Evolutionary conservation across 1,140 invertebrate species (phyloP).

Genomic region (Lepidotrigona ventralis): DNA sequence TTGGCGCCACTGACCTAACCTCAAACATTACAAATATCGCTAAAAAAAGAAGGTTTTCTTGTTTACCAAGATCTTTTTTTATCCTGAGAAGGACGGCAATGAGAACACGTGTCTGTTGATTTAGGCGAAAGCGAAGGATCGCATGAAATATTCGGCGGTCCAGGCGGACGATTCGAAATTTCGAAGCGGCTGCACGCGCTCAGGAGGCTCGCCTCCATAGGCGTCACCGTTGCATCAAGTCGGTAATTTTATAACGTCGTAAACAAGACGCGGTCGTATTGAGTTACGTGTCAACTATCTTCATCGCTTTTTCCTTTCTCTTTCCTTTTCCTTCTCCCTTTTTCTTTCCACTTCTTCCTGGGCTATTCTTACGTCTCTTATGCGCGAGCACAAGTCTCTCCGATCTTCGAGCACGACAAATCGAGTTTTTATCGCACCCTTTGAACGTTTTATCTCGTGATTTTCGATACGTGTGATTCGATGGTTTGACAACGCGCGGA

Average conservation of each 20-base stretch:
- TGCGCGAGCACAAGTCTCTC: not conserved
- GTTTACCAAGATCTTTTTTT: not conserved
- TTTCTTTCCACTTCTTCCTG: not conserved
- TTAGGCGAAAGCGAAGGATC: constrained; percentile 8
- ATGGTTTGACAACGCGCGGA: not conserved
- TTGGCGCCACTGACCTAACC: not conserved
- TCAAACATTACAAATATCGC: not conserved
- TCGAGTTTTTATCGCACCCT: not conserved
- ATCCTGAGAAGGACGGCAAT: not conserved
- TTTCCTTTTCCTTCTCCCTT: not conserved
- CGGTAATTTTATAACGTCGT: constrained; percentile 77
- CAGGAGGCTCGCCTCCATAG: not conserved
- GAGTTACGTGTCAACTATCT: constrained; percentile 74
- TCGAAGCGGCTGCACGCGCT: constrained; percentile 20
- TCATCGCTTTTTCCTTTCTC: not conserved
- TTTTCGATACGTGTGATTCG: not conserved
- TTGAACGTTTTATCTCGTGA: not conserved
- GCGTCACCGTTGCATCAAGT: constrained; percentile 67
- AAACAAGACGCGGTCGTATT: constrained; percentile 75
- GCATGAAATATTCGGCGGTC: constrained; percentile 27
- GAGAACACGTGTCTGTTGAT: not conserved
- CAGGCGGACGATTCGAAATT: constrained; percentile 13
- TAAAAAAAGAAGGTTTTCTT: not conserved
- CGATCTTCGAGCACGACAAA: not conserved
- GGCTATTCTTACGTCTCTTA: not conserved